A percentile compares a stretch with the other conserved stretches of the same genome.
Conservation (phyloP, 1,140 invertebrate genomes). For the Trichonephila inaurata region DNA sequence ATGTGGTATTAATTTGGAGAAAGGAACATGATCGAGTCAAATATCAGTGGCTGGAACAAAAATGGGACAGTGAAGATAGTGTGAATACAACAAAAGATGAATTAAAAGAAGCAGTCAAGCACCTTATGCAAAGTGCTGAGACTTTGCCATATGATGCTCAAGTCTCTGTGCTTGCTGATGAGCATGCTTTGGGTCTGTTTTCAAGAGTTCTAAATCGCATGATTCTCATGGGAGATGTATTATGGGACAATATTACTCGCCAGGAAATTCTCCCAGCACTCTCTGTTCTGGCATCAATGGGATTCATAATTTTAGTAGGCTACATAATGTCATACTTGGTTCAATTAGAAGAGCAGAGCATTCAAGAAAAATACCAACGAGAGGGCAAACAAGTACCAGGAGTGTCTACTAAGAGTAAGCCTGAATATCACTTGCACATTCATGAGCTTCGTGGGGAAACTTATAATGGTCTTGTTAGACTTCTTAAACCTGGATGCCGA, state of each 20-base stretch:
- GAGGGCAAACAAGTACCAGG: slow-evolving; percentile 78
- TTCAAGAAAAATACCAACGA: slow-evolving; percentile 83
- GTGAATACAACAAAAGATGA: slow-evolving; percentile 87
- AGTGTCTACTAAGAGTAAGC: slow-evolving; percentile 62
- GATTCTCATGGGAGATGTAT: slow-evolving; percentile 87
- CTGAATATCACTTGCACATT: slow-evolving; percentile 84
- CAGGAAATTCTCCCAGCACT: slow-evolving; percentile 90
- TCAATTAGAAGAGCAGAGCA: slow-evolving; percentile 88
- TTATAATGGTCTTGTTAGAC: slow-evolving; percentile 94
- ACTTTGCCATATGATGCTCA: slow-evolving; percentile 81
- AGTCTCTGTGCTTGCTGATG: slow-evolving; percentile 82
- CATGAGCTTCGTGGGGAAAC: slow-evolving; percentile 97
- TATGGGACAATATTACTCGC: slow-evolving; percentile 87
- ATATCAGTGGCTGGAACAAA: slow-evolving; percentile 92
- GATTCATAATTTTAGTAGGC: slow-evolving; percentile 89
- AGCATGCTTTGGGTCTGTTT: slow-evolving; percentile 88
- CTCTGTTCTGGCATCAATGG: slow-evolving; percentile 90
- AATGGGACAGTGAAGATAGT: slow-evolving; percentile 83
- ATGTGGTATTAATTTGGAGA: slow-evolving; percentile 93
- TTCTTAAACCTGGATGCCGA: slow-evolving; percentile 96
- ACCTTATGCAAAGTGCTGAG: slow-evolving; percentile 87
- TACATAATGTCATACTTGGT: slow-evolving; percentile 95
- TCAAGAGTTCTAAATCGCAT: slow-evolving; percentile 86
- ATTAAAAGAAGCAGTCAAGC: slow-evolving; percentile 87
- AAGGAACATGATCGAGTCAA: slow-evolving; percentile 90